phyloP scores from a whole-genome alignment of 1,140 invertebrate genomes.

The Tetranychus urticae region DNA sequence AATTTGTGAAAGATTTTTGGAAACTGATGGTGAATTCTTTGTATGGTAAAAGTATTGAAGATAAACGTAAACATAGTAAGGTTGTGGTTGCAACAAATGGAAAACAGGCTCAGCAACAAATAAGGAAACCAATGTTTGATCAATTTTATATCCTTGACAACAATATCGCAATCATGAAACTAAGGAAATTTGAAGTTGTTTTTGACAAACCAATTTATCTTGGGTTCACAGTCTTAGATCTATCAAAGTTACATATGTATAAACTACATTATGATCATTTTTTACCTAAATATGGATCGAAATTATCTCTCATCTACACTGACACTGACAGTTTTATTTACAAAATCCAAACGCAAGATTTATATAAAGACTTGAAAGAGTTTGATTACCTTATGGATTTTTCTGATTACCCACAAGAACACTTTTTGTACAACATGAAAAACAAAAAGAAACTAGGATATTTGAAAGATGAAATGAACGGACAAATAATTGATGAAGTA shows the following conservation, averaged over 20 bases:
- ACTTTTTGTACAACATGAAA: conserved; percentile 9
- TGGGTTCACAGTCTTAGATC: conserved; percentile 14
- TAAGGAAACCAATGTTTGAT: conserved; percentile 22
- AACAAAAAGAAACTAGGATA: conserved; percentile 27
- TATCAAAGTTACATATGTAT: conserved; percentile 16
- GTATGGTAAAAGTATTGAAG: conserved; percentile 27
- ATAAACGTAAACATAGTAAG: conserved; percentile 22
- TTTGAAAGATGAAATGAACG: conserved; percentile 26
- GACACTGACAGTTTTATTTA: conserved; percentile 12
- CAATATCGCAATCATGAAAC: conserved; percentile 8
- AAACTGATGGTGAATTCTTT: conserved; percentile 24
- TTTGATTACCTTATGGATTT: conserved; percentile 9
- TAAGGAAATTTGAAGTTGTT: conserved; percentile 10
- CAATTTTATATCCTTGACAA: conserved; percentile 12
- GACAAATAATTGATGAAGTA: conserved; percentile 19
- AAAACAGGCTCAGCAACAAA: conserved; percentile 16
- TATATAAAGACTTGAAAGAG: conserved; percentile 11
- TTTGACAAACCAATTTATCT: conserved; percentile 17
- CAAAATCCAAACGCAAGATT: conserved; percentile 9
- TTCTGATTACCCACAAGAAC: conserved; percentile 11
- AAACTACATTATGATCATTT: conserved; percentile 17
- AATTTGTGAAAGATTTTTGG: conserved; percentile 17
- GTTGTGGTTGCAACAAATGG: conserved; percentile 18
- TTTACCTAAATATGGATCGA: conserved; percentile 11
- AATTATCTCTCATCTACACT: conserved; percentile 8